These are phyloP conservation scores for Agelas oroides DNA, from an alignment of 37 sponge, comb jelly and placozoan genomes.

Conservation along the genomic window DNA sequence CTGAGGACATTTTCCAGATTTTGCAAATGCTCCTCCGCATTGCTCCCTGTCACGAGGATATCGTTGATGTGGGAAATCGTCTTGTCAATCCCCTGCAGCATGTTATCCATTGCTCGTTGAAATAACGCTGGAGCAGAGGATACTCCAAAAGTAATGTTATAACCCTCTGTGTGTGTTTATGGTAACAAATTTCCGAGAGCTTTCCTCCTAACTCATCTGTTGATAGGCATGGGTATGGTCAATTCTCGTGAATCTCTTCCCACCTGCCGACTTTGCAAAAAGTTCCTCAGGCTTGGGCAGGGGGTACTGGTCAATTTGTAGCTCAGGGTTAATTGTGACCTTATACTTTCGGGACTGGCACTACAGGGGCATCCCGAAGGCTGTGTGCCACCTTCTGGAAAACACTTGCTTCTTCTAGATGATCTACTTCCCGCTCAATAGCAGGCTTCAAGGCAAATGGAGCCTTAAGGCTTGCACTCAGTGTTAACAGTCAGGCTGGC, in stretches of 20 bases:
- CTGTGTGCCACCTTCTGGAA: conserved; percentile 26
- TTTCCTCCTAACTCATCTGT: conserved; percentile 33
- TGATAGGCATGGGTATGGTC: conserved; percentile 54
- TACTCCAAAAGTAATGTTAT: conserved; percentile 44
- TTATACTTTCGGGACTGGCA: conserved; percentile 67
- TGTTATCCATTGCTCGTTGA: conserved; percentile 16
- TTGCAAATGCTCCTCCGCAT: conserved; percentile 26
- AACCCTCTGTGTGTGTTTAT: conserved; percentile 67
- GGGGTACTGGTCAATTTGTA: conserved; percentile 51
- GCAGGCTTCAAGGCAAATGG: conserved; percentile 30
- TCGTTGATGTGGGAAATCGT: conserved; percentile 41
- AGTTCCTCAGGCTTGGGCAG: conserved; percentile 53
- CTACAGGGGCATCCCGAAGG: conserved; percentile 68
- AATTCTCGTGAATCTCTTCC: conserved; percentile 58
- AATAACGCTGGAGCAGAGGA: conserved; percentile 37
- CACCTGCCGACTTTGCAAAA: conserved; percentile 44
- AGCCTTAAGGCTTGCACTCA: conserved; percentile 10
- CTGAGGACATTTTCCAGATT: conserved; percentile 38
- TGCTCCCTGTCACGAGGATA: conserved; percentile 35
- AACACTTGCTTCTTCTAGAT: conserved; percentile 42
- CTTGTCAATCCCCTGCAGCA: conserved; percentile 15
- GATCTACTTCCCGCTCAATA: conserved; percentile 13
- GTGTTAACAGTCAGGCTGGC: conserved; percentile 19
- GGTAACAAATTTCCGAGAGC: conserved; percentile 20
- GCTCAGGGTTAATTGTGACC: conserved; percentile 46